phyloP scores from a whole-genome alignment of 2,797 vertebrate genomes.

The Iguana delicatissima region DNA sequence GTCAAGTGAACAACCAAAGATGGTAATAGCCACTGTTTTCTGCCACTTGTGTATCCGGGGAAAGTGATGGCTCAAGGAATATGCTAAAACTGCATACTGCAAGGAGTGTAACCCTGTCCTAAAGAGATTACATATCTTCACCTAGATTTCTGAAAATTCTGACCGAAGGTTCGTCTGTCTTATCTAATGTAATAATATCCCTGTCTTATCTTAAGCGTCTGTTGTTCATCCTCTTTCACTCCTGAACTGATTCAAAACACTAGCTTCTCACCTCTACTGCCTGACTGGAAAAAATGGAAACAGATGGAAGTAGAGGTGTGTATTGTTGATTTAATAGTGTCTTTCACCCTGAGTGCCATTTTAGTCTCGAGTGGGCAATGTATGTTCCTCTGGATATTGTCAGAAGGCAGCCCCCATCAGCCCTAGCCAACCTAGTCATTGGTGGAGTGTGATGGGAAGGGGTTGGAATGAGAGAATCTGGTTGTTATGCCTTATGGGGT shows the following conservation, averaged over 20 bases:
- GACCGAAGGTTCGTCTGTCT: no score
- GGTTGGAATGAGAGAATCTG: not conserved
- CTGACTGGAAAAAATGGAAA: not conserved
- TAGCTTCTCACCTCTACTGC: not conserved
- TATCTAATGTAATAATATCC: not conserved
- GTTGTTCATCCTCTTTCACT: not conserved
- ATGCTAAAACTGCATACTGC: not conserved
- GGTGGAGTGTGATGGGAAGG: not conserved
- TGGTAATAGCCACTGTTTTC: not conserved
- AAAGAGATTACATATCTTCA: not conserved
- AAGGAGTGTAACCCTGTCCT: no score
- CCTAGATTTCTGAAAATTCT: not conserved
- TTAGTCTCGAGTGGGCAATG: not conserved
- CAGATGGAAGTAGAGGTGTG: not conserved
- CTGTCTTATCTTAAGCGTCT: not conserved
- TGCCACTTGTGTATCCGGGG: not conserved
- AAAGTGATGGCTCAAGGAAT: not conserved
- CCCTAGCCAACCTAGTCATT: not conserved
- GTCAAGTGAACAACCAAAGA: not conserved
- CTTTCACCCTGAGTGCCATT: no score
- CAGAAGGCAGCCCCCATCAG: not conserved
- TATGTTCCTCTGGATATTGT: not conserved
- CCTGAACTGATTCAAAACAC: not conserved
- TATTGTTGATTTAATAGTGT: not conserved
- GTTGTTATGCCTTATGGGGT: not conserved